These are phyloP conservation scores for Coptodon bakossiorum DNA, from an alignment of 2,113 vertebrate genomes.

Conservation along the genomic window DNA sequence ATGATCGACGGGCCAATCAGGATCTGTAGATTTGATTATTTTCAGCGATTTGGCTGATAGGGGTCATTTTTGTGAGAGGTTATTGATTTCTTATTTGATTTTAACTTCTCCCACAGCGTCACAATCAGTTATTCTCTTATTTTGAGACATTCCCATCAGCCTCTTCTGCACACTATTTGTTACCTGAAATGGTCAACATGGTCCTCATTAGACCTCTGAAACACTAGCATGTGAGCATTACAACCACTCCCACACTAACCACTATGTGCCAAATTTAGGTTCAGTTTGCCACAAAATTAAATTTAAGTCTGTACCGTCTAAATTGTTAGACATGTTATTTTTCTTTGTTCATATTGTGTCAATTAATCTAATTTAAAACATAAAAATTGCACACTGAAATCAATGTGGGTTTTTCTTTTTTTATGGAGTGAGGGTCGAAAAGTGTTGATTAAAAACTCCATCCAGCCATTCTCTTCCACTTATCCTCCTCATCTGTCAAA, in stretches of 20 bases:
- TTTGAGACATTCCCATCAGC: accelerated
- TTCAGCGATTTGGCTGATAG: no score
- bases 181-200: not conserved
- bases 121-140: not conserved
- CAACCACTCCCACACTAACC: not conserved
- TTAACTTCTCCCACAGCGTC: not conserved
- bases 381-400: not conserved
- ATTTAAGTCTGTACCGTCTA: accelerated
- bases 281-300: not conserved
- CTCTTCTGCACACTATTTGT: not conserved
- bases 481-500: not conserved
- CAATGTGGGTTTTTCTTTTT: not conserved
- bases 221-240: not conserved
- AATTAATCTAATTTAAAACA: not conserved
- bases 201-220: not conserved
- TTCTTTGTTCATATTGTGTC: not conserved
- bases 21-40: not conserved
- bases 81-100: not conserved
- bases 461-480: not conserved
- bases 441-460: not conserved
- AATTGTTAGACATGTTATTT: not conserved
- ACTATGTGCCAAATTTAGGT: not conserved
- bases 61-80: not conserved
- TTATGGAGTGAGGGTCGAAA: not conserved
- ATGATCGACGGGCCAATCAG: not conserved